Percentiles rank a stretch among this genome's conserved stretches.
These are phyloP conservation scores for Erannis defoliaria DNA, from an alignment of 2,888 invertebrate species.

Conservation along the genomic window DNA sequence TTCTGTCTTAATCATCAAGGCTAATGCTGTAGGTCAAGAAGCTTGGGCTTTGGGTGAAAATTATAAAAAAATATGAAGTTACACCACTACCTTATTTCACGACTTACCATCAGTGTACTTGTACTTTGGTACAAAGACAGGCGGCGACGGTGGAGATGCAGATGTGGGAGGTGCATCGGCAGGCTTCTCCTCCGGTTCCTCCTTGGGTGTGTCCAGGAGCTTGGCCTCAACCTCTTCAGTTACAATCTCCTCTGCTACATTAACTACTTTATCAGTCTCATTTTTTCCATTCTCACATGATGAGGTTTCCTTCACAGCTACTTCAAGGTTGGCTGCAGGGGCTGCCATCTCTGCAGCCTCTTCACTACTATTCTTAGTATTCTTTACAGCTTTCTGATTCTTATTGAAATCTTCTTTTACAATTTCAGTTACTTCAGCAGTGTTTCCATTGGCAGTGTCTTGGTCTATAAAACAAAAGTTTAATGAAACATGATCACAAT, in stretches of 20 bases:
- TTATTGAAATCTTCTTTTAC: constrained; percentile 76
- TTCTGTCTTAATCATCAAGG: too few species aligned
- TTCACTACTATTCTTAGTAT: constrained; percentile 70
- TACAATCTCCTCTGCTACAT: constrained; percentile 62
- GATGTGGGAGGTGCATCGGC: constrained; percentile 36
- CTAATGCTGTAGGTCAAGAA: too few species aligned
- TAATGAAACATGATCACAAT: background rate
- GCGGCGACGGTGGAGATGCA: constrained; percentile 33
- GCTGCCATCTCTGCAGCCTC: constrained; percentile 67
- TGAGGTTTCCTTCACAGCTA: constrained; percentile 63
- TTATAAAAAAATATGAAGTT: too few species aligned
- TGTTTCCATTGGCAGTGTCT: constrained; percentile 78
- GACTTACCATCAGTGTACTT: constrained; percentile 76
- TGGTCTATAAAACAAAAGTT: constrained; percentile 59
- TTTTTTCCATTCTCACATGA: constrained; percentile 80
- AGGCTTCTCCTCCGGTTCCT: constrained; percentile 43
- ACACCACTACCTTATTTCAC: too few species aligned
- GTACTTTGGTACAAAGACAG: constrained; percentile 76
- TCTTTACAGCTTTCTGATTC: constrained; percentile 77
- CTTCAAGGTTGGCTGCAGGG: constrained; percentile 55
- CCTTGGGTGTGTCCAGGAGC: constrained; percentile 42
- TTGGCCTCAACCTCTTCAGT: constrained; percentile 51
- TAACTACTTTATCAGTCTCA: constrained; percentile 82
- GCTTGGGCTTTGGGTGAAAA: too few species aligned
- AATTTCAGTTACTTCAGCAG: constrained; percentile 67